Percentiles rank a stretch among this genome's conserved stretches.
phyloP scores from a whole-genome alignment of 2,113 vertebrate species.

The Peucedramus taeniatus region DNA sequence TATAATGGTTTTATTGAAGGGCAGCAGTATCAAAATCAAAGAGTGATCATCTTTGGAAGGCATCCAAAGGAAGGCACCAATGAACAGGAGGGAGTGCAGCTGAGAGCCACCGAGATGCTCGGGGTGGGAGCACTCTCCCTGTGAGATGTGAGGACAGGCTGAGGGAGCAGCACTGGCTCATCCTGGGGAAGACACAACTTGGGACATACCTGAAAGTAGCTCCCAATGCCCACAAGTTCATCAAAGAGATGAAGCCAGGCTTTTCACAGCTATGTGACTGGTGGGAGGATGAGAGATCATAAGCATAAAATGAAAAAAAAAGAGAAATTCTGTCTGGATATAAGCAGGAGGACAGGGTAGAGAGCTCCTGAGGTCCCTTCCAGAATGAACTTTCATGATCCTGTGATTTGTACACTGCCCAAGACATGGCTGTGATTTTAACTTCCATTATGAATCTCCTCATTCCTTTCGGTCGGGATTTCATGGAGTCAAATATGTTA shows the following conservation, averaged over 20 bases:
- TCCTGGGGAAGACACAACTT: not conserved
- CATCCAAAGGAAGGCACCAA: not conserved
- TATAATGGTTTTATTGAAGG: not conserved
- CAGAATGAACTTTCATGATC: not conserved
- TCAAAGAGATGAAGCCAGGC: not conserved
- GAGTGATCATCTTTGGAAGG: not conserved
- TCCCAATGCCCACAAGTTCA: not conserved
- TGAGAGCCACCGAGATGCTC: not conserved
- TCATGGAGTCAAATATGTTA: rapidly evolving
- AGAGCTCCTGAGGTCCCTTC: not conserved
- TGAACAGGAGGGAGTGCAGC: not conserved
- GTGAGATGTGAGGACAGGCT: not conserved
- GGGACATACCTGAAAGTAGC: not conserved
- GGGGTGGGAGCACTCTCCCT: not conserved
- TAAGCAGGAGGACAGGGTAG: not conserved
- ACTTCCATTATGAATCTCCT: not conserved
- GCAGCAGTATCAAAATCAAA: not conserved
- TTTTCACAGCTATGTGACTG: not conserved
- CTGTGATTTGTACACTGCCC: not conserved
- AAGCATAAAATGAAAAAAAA: not conserved
- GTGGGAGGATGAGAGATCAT: not conserved
- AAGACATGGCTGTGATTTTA: not conserved
- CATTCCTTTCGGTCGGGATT: rapidly evolving
- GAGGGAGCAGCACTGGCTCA: not conserved
- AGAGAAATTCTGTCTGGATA: not conserved